Evolutionary conservation across 2,113 vertebrate species (phyloP).

Genomic region (Rhinogobius similis): DNA sequence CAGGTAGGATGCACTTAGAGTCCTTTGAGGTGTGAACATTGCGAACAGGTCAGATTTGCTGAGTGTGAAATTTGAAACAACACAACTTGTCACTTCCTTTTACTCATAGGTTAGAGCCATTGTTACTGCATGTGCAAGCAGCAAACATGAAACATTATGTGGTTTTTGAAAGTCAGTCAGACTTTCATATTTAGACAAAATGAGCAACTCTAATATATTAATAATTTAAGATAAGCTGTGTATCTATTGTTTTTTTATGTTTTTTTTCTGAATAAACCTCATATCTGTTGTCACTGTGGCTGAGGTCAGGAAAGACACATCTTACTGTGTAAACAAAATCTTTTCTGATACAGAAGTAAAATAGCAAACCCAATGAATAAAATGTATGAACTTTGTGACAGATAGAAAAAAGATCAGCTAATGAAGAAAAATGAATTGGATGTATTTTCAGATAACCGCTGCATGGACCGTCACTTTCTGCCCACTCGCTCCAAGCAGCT

Average conservation of each 20-base stretch:
- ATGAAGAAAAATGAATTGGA: background rate
- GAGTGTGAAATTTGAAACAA: constrained; percentile 5
- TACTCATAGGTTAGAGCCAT: background rate
- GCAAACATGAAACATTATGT: background rate
- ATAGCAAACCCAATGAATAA: too few relatives aligned
- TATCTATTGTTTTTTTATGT: background rate
- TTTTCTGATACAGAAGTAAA: too few relatives aligned
- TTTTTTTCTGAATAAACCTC: background rate
- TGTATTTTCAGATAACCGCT: constrained; percentile 87
- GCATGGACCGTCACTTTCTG: constrained; percentile 94
- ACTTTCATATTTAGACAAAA: background rate
- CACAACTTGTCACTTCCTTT: constrained; percentile 2
- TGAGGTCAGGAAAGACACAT: too few relatives aligned
- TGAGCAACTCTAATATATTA: background rate
- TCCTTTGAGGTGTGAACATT: background rate
- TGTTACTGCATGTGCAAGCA: background rate
- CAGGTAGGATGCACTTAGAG: background rate
- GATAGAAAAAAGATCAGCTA: background rate
- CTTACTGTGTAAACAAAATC: too few relatives aligned
- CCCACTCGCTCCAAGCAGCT: constrained; percentile 85
- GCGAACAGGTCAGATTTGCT: too few relatives aligned
- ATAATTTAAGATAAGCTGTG: background rate
- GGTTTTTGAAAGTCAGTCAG: too few relatives aligned
- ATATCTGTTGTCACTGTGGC: too few relatives aligned
- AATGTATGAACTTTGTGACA: background rate